Evolutionary conservation across 2,113 vertebrate species (phyloP), one percentile per base, ranked within the genome.

Genomic region (Gasterosteus aculeatus): DNA sequence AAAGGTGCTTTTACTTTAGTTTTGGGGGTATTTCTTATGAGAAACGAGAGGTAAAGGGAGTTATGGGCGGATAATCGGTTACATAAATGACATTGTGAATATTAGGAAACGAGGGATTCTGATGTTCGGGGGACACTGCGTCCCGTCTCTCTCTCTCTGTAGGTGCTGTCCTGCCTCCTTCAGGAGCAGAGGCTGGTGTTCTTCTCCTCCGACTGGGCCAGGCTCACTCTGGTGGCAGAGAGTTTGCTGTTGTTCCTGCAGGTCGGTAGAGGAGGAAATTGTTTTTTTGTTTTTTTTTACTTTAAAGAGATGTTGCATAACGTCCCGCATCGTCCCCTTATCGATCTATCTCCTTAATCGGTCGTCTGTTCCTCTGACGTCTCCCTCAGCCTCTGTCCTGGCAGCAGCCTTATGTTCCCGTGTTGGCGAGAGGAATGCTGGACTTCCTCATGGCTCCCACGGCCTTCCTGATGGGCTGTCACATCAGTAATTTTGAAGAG

Each of bases 381-480:
- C 38, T 83, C 38, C 44, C 46, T 9, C 64, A 96, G 78, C 98
- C 98, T 0, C 92, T 99, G 61, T 94, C 93, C 70, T 99, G 98
- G 98, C 96, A 97, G 80, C 97, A 99, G 88, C 96, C 98, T 0
- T 97, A 96, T 18, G 98, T 98, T 56, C 98, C 98, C 1, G 88
- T 99, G 57, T 92, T 99, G 14, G 95, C 98, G 0, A 81, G 86
- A 4, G 95, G 96, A 58, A 99, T 99, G 98, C 87, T 99, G 90
- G 98, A 99, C 91, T 99, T 99, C 64, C 90, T 99, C 53, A 98
- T 99, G 98, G 98, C 98, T 0, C 98, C 98, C 0, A 99, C 97
- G 0, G 95, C 98, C 31, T 99, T 97, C 69, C 94, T 99, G 51
- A 99, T 99, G 98, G 98, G 98, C 69, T 99, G 98, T 82, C 98